Evolutionary conservation across 2,797 vertebrate species (phyloP).

Genomic region (Syndactyla subalaris): DNA sequence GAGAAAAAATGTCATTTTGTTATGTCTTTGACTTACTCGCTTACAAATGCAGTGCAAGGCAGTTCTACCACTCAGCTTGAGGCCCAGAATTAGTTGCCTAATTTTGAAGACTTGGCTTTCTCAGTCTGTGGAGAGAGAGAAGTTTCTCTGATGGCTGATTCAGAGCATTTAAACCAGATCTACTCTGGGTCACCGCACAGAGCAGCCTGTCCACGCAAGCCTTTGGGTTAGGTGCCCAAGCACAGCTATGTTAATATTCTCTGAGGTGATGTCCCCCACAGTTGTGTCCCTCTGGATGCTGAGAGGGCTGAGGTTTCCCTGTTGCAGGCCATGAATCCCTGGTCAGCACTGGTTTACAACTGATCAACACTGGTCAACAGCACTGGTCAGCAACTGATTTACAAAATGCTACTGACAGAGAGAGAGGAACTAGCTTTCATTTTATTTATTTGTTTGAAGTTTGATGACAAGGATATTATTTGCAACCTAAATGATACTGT

Average conservation of each 20-base stretch:
- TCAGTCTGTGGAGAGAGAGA: neutral
- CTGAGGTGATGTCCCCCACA: neutral
- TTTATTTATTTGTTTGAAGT: neutral
- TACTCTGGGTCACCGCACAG: neutral
- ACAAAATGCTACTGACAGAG: neutral
- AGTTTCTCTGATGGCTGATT: neutral
- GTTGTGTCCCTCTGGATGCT: neutral
- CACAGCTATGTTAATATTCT: neutral
- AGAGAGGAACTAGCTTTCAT: neutral
- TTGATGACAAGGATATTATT: neutral
- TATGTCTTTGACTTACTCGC: neutral
- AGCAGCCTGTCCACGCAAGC: neutral
- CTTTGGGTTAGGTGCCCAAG: neutral
- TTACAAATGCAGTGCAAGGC: fast-evolving
- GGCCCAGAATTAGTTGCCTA: neutral
- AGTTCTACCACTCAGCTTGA: neutral
- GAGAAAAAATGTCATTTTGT: neutral
- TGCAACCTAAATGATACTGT: neutral
- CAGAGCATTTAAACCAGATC: neutral
- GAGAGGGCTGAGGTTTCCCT: neutral
- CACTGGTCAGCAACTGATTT: neutral
- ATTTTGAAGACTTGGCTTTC: neutral
- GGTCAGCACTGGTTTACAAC: neutral
- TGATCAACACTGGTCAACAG: neutral
- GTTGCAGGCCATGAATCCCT: fast-evolving